Evolutionary conservation across 2,797 vertebrate genomes (phyloP).

Genomic region (Myoxocephalus aenaeus): DNA sequence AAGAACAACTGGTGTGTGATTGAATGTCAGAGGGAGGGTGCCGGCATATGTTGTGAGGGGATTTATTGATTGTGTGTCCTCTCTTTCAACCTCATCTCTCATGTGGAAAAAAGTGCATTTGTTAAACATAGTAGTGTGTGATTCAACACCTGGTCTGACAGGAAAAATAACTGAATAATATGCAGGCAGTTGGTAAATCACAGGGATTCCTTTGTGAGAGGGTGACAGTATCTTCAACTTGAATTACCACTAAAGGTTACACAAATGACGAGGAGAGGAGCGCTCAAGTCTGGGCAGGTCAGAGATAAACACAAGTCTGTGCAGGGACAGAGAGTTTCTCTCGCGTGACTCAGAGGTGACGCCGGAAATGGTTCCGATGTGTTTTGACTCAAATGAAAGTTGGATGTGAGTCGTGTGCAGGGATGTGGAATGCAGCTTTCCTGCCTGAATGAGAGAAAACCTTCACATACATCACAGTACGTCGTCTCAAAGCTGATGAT

Average conservation of each 20-base stretch:
- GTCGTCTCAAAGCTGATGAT: neutral
- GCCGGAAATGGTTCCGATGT: slow-evolving; percentile 19
- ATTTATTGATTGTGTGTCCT: slow-evolving; percentile 41
- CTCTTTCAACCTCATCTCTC: neutral
- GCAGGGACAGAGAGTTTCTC: slow-evolving; percentile 29
- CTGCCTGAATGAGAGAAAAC: slow-evolving; percentile 4
- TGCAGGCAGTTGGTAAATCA: slow-evolving; percentile 9
- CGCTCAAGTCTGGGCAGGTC: slow-evolving; percentile 68
- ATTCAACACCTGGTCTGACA: slow-evolving; percentile 46
- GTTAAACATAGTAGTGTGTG: neutral
- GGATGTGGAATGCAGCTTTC: neutral
- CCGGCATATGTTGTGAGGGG: slow-evolving; percentile 1
- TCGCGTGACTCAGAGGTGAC: slow-evolving; percentile 35
- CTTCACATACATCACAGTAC: neutral
- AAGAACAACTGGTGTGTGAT: slow-evolving; percentile 60
- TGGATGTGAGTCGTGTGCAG: slow-evolving; percentile 1
- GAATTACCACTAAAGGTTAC: slow-evolving; percentile 28
- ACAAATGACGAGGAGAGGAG: slow-evolving; percentile 9
- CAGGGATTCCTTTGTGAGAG: slow-evolving; percentile 35
- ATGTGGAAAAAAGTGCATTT: neutral
- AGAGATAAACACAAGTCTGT: slow-evolving; percentile 31
- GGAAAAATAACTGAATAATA: slow-evolving; percentile 10
- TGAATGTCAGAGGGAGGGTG: slow-evolving; percentile 28
- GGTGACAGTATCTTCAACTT: slow-evolving; percentile 23
- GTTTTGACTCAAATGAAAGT: slow-evolving; percentile 22